Base-by-base conservation (phyloP, 2,797 vertebrate species). In the Loris lydekkerianus region DNA sequence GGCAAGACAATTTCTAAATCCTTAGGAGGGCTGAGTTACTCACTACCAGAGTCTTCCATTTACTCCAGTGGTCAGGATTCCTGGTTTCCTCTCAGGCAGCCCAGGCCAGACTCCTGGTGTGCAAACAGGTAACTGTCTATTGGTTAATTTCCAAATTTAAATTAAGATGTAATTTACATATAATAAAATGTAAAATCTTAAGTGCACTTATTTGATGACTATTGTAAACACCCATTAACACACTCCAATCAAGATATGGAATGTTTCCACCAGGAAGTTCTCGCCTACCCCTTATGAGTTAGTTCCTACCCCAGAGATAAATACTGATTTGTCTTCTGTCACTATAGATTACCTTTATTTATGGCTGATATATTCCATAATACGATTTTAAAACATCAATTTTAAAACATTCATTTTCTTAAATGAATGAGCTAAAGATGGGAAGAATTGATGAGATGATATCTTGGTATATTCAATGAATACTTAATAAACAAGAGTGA, bases 1-100 rank as follows among this genome's bases (percentile, higher is more conserved):
- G 43, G 43, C 77, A 86, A 94, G 58, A 76, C 76, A 65, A 93
- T 63, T 93, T 90, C 61, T 82, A 93, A 96, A 92, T 56, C 53
- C 37, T 77, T 73, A 21, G n/a, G 78, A 91, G 84, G 10, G 49
- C 34, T 23, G 61, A 78, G 43, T 94, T 6, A 72, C 34, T 61
- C 46, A 60, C 2, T 92, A 34, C 72, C 70, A 88, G 67, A 67
- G 34, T 88, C 86, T 94, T 82, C 69, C 53, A 86, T 78, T 31
- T 80, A 67, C 53, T 76, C 29, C 60, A 89, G 61, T n/a, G 3
- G 3, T 73, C 61, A 40, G 43, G n/a, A 96, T 67, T 80, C 63
- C 49, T 40, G 9, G 2, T 78, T 91, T 87, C 86, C 53, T 84
- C 46, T 58, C 83, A 95, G 72, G 49, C 10, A 91, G 65, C 65